Percentiles rank a stretch among this genome's conserved stretches.
phyloP scores from a whole-genome alignment of 2,797 vertebrate species.

The Euphonia xanthogaster region DNA sequence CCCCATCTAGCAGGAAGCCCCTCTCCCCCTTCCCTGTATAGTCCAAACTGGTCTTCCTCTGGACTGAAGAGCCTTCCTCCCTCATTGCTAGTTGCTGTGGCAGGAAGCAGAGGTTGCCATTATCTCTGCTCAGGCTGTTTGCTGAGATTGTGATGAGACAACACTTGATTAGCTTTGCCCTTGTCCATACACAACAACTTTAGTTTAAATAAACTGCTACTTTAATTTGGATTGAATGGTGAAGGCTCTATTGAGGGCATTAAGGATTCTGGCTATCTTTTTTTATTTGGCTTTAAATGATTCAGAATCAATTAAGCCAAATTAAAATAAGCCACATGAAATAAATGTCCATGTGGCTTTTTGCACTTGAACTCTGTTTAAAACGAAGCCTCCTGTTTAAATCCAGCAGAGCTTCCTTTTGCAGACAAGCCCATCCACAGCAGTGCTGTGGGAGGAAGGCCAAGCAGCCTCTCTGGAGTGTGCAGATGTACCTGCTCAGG shows the following conservation, averaged over 20 bases:
- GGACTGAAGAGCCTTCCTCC: neutral
- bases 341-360: neutral
- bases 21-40: neutral
- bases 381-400: neutral
- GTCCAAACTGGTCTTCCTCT: neutral
- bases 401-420: neutral
- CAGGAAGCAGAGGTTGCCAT: neutral
- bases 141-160: neutral
- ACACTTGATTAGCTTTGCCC: conserved; percentile 3
- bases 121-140: neutral
- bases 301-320: neutral
- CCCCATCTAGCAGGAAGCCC: neutral
- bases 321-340: neutral
- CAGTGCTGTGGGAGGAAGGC: neutral
- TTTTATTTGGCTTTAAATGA: neutral
- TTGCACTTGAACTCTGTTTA: neutral
- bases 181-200: neutral
- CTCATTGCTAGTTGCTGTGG: neutral
- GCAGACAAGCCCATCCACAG: neutral
- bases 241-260: neutral
- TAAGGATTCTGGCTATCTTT: neutral
- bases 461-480: neutral
- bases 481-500: neutral
- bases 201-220: neutral
- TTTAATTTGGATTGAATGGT: neutral